phyloP scores from a whole-genome alignment of 1,140 invertebrate species.

The Atta texana region DNA sequence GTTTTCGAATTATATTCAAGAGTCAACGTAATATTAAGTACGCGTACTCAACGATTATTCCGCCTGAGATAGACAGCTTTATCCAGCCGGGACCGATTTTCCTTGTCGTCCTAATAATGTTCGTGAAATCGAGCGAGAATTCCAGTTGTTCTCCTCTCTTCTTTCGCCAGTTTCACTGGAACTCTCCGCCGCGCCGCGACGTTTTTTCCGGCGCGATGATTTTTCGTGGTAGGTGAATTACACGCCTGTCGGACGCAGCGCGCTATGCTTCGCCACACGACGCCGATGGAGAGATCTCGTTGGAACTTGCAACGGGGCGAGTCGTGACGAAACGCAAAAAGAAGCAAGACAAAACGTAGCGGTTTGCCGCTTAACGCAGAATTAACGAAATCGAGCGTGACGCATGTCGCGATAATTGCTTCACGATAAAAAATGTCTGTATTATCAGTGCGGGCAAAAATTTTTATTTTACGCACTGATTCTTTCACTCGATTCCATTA shows the following conservation, averaged over 20 bases:
- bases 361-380: conserved; percentile 67
- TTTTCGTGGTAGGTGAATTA: conserved; percentile 83
- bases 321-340: conserved; percentile 47
- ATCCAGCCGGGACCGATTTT: conserved; percentile 20
- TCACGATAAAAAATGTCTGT: neutral
- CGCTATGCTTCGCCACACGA: conserved; percentile 61
- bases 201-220: conserved; percentile 81
- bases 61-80: conserved; percentile 35
- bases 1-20: neutral
- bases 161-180: conserved; percentile 28
- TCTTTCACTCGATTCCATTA: neutral
- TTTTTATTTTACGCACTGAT: neutral
- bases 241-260: conserved; percentile 84
- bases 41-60: neutral
- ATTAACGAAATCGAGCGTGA: conserved; percentile 74
- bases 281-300: conserved; percentile 41
- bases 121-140: conserved; percentile 59
- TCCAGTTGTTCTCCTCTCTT: conserved; percentile 48
- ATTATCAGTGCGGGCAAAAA: neutral
- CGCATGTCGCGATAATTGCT: conserved; percentile 69
- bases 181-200: conserved; percentile 70
- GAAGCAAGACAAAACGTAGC: conserved; percentile 16
- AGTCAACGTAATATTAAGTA: neutral
- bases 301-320: conserved; percentile 28
- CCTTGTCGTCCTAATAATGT: conserved; percentile 44